phyloP scores from a whole-genome alignment of 2,797 vertebrate species.

The Strix occidentalis region DNA sequence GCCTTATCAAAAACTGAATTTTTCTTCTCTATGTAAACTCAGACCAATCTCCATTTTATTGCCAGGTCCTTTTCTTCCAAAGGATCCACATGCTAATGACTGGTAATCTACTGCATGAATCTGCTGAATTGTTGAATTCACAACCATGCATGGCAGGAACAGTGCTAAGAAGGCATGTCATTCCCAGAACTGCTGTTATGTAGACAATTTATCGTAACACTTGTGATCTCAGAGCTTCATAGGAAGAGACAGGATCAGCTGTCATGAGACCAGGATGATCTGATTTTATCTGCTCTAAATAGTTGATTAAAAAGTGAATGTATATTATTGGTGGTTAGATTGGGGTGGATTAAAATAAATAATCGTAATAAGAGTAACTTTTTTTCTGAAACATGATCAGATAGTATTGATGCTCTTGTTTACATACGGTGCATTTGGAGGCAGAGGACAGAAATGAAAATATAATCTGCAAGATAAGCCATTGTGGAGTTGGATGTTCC shows the following conservation, averaged over 20 bases:
- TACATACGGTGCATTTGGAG: not conserved
- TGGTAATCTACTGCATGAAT: not conserved
- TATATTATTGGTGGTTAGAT: not conserved
- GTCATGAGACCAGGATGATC: not conserved
- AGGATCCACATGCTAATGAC: not conserved
- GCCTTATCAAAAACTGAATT: not conserved
- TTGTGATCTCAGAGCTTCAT: not conserved
- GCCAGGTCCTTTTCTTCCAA: not conserved
- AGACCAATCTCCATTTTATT: not conserved
- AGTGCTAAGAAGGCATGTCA: too few relatives aligned
- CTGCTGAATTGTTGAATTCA: not conserved
- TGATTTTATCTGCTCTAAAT: not conserved
- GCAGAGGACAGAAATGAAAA: not conserved
- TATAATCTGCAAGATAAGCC: not conserved
- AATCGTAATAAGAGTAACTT: not conserved
- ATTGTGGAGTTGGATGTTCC: not conserved
- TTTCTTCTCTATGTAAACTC: not conserved
- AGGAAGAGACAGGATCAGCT: not conserved
- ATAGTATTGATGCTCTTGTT: not conserved
- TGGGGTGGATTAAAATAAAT: not conserved
- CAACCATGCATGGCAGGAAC: not conserved
- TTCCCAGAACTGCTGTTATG: not conserved
- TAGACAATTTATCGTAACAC: not conserved
- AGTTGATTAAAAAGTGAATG: not conserved
- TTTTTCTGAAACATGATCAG: not conserved